Percentiles rank a stretch among this genome's conserved stretches.
Evolutionary conservation across 2,888 invertebrate species (phyloP).

Genomic region (Alsophila aescularia): DNA sequence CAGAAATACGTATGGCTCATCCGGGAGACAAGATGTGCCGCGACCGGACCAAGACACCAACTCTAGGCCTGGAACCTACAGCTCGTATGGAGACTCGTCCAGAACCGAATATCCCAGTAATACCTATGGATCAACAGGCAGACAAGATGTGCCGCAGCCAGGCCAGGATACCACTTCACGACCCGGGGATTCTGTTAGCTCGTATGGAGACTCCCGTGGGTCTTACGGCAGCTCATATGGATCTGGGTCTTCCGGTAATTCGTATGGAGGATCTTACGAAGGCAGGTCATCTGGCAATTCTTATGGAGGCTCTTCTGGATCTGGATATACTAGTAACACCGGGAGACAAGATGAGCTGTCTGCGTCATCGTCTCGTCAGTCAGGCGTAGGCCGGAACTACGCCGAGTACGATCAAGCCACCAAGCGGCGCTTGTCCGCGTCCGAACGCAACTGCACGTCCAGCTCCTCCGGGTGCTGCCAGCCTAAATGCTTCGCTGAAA

Average conservation of each 20-base stretch:
- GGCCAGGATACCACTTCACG: conserved; percentile 1
- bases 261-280: neutral
- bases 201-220: neutral
- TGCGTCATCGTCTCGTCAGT: conserved; percentile 29
- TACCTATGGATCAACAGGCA: neutral
- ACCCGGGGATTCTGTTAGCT: neutral
- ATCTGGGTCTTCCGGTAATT: neutral
- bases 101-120: conserved; percentile 3
- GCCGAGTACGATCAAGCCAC: conserved; percentile 70
- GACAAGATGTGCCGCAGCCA: conserved; percentile 5
- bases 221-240: neutral
- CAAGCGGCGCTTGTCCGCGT: conserved; percentile 65
- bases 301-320: conserved; percentile 1
- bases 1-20: neutral
- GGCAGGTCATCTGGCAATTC: no score
- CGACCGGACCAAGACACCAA: neutral
- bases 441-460: conserved; percentile 84
- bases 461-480: conserved; percentile 87
- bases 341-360: conserved; percentile 45
- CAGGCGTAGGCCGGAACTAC: conserved; percentile 46
- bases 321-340: conserved; percentile 10
- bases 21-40: neutral
- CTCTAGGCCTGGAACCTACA: neutral
- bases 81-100: conserved; percentile 3
- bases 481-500: conserved; percentile 95